phyloP scores from a whole-genome alignment of 2,113 vertebrate species.

The Salvelinus namaycush region DNA sequence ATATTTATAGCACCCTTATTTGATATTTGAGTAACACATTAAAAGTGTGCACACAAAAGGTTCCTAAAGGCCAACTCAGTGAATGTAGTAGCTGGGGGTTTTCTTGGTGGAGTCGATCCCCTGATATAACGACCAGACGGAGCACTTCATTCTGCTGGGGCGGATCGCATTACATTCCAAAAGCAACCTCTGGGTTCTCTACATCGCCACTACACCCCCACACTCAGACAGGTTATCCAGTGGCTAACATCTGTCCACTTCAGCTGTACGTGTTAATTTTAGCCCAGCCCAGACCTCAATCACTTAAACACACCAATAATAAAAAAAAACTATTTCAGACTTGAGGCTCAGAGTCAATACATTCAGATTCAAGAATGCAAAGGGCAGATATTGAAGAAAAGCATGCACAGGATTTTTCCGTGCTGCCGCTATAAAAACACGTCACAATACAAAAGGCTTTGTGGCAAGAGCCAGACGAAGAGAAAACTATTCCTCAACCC shows the following conservation, averaged over 20 bases:
- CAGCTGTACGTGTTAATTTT: constrained; percentile 10
- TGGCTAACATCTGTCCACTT: constrained; percentile 45
- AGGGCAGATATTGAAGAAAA: neutral
- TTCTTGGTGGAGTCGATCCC: neutral
- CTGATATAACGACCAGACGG: neutral
- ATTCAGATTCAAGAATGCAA: constrained; percentile 49
- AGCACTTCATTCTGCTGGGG: neutral
- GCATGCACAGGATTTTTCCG: neutral
- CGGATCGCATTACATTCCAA: constrained; percentile 13
- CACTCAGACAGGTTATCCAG: constrained; percentile 45
- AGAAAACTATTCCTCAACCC: neutral
- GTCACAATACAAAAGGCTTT: neutral
- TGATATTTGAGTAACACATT: too few species aligned
- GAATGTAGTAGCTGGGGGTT: neutral
- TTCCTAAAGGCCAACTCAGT: too few species aligned
- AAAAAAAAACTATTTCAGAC: neutral
- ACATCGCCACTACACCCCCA: constrained; percentile 14
- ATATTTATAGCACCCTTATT: too few species aligned
- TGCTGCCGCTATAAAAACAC: neutral
- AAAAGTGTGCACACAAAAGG: too few species aligned
- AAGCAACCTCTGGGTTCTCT: constrained; percentile 53
- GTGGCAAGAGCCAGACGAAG: neutral
- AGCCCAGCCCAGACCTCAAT: constrained; percentile 20
- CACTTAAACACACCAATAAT: neutral
- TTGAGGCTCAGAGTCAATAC: constrained; percentile 43